Evolutionary conservation across 2,888 invertebrate genomes (phyloP).

Genomic region (Drosophila sordidula): DNA sequence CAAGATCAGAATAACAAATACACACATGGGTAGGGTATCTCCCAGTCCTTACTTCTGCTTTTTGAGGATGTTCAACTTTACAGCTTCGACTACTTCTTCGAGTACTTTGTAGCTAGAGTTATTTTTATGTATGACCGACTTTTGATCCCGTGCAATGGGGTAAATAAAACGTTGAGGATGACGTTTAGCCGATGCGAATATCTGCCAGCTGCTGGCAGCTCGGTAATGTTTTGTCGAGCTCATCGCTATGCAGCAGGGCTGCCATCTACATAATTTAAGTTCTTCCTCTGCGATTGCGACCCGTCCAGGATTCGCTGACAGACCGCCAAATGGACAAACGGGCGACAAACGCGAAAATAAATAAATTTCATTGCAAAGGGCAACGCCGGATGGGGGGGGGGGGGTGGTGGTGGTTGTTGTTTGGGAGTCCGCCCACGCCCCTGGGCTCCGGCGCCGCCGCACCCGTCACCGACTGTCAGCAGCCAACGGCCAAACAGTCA

Average conservation of each 20-base stretch:
- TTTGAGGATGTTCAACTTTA: neutral
- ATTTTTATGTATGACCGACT: constrained; percentile 11
- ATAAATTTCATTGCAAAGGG: constrained; percentile 45
- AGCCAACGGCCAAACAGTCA: constrained; percentile 54
- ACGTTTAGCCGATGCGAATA: constrained; percentile 29
- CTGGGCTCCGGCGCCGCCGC: neutral
- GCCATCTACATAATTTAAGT: constrained; percentile 51
- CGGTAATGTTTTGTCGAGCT: constrained; percentile 42
- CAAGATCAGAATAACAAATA: too few relatives aligned
- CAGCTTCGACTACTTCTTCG: neutral
- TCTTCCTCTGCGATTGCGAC: constrained; percentile 27
- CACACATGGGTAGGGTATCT: too few relatives aligned
- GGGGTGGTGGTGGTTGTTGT: too few relatives aligned
- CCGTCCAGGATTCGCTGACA: constrained; percentile 21
- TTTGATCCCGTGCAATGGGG: constrained; percentile 1
- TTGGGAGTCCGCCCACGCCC: neutral
- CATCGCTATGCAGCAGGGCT: constrained; percentile 28
- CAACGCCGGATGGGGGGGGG: neutral
- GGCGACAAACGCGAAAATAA: constrained; percentile 46
- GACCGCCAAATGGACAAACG: constrained; percentile 31
- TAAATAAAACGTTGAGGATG: constrained; percentile 27
- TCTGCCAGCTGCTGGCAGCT: constrained; percentile 33
- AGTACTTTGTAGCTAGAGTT: neutral
- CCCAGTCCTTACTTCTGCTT: neutral
- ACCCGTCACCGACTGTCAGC: constrained; percentile 43